phyloP scores from a whole-genome alignment of 1,140 invertebrate genomes.

The Bombus turneri region DNA sequence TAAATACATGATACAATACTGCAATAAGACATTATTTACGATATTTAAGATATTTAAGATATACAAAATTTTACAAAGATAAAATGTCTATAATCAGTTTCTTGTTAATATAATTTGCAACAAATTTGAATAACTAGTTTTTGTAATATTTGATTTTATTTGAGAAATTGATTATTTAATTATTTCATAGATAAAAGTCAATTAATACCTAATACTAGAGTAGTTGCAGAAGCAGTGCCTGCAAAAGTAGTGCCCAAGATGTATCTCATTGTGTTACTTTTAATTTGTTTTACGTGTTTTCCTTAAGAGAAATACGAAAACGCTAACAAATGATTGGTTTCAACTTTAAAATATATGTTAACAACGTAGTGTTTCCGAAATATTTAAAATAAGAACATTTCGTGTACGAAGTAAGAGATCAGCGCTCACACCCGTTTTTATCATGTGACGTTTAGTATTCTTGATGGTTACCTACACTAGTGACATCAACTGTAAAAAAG shows the following conservation, averaged over 20 bases:
- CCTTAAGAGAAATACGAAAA: slow-evolving; percentile 1
- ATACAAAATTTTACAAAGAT: slow-evolving; percentile 29
- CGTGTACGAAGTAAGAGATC: slow-evolving; percentile 20
- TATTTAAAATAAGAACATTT: slow-evolving; percentile 22
- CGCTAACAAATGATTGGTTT: background rate
- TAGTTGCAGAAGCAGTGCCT: slow-evolving; percentile 83
- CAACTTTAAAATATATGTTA: background rate
- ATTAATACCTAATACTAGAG: slow-evolving; percentile 83
- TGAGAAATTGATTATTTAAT: background rate
- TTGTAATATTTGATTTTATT: background rate
- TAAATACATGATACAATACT: slow-evolving; percentile 92
- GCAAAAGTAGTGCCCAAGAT: slow-evolving; percentile 86
- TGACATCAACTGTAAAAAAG: slow-evolving; percentile 32
- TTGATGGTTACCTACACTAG: slow-evolving; percentile 32
- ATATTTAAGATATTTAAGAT: background rate
- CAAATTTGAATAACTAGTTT: background rate
- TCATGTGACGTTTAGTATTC: slow-evolving; percentile 71
- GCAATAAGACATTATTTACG: slow-evolving; percentile 59
- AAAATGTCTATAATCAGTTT: background rate
- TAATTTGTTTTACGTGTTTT: background rate
- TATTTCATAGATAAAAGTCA: slow-evolving; percentile 28
- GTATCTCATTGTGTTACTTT: slow-evolving; percentile 83
- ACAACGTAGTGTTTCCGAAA: background rate
- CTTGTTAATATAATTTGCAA: background rate
- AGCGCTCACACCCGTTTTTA: slow-evolving; percentile 68